Evolutionary conservation across 2,797 vertebrate species (phyloP), one percentile per base, ranked within the genome.

Genomic region (Paguma larvata): DNA sequence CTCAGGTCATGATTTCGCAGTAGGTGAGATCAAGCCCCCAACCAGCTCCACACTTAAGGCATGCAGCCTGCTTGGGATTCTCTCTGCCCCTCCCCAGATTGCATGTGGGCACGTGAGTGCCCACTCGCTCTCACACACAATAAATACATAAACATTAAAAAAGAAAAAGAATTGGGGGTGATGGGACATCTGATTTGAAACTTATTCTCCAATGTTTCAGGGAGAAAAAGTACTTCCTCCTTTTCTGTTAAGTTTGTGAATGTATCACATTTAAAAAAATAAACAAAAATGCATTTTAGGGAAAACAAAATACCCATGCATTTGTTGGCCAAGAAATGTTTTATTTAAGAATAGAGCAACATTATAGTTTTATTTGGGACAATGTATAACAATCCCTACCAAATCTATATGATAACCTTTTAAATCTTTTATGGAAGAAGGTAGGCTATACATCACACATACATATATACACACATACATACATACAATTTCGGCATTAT

Each of bases 311-410:
- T 38, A 13, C 73, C 25, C 10, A 41, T 56, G 2, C 5, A 84
- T 93, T 46, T 51, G 21, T 25, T 90, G 87, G 27, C 53, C 62
- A 92, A 72, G 48, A 84, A 72, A 62, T 79, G 53, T 44, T 83
- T 83, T 70, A 65, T 87, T 89, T 92, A 30, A 93, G 96, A 86
- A 89, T 25, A 86, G 15, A 23, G 5, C 62, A 44, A 84, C 21
- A 44, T 19, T 56, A 38, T 9, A 70, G n/a, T 56, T 68, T 82
- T 86, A 68, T 77, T 82, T 82, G 79, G 41, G 68, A 89, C 19
- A 62, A 73, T 4, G 5, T 30, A 80, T 63, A 38, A 63, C 25
- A 86, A 38, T 77, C 44, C 8, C 59, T 89, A 38, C 16, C 56
- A 92, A 94, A 94, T 86, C 67, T 89, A 21, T 13, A 82, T n/a